phyloP scores from a whole-genome alignment of 1,140 invertebrate species.

The Zophobas atratus region DNA sequence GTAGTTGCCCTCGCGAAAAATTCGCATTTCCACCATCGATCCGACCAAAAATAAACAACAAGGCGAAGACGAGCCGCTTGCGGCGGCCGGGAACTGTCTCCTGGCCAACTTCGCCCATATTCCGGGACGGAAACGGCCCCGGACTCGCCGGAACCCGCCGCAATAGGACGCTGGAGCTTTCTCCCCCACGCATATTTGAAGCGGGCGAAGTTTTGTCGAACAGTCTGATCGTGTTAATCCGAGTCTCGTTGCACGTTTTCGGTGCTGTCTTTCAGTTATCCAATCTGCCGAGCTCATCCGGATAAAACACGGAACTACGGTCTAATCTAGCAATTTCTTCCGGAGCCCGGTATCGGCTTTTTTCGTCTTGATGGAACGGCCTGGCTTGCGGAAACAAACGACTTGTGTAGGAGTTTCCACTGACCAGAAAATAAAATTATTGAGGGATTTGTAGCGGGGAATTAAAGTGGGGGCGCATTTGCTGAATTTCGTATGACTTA shows the following conservation, averaged over 20 bases:
- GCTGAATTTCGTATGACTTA: no score
- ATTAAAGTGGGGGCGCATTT: no score
- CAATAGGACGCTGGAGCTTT: background rate
- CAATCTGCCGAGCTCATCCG: background rate
- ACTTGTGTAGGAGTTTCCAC: no score
- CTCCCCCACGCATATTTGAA: background rate
- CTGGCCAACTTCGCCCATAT: slow-evolving; percentile 6
- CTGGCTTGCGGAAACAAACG: no score
- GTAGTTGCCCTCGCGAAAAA: background rate
- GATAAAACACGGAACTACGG: slow-evolving; percentile 7
- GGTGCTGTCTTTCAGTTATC: slow-evolving; percentile 18
- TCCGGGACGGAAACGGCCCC: background rate
- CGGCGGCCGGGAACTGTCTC: background rate
- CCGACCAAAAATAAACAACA: background rate
- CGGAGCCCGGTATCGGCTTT: background rate
- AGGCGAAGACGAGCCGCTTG: no score
- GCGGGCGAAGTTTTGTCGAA: no score
- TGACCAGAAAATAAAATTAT: no score
- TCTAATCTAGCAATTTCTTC: slow-evolving; percentile 8
- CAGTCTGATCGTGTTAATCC: no score
- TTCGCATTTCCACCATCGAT: slow-evolving; percentile 11
- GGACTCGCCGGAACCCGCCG: background rate
- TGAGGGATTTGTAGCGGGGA: no score
- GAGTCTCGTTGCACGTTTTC: slow-evolving; percentile 1
- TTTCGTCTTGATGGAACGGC: background rate